Evolutionary conservation across 1,140 invertebrate genomes (phyloP).

Genomic region (Lepidurus packardi): DNA sequence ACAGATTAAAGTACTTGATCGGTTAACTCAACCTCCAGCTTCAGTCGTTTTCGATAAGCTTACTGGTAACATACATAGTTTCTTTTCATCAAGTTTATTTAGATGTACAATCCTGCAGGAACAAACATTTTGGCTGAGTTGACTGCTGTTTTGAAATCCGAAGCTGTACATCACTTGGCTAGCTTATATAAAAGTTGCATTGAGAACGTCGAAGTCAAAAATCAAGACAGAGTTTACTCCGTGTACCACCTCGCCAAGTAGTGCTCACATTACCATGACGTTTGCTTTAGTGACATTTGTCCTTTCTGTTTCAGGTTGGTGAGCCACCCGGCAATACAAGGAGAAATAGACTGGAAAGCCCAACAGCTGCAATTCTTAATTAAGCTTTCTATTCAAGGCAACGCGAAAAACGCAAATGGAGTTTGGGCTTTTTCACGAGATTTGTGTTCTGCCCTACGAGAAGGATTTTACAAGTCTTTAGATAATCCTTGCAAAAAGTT

Average conservation of each 20-base stretch:
- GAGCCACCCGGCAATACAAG: slow-evolving; percentile 53
- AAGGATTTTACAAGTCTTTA: slow-evolving; percentile 34
- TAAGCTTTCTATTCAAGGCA: slow-evolving; percentile 57
- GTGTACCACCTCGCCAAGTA: slow-evolving; percentile 56
- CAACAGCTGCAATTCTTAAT: slow-evolving; percentile 59
- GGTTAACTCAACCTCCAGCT: not conserved
- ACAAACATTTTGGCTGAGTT: slow-evolving; percentile 56
- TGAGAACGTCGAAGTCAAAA: slow-evolving; percentile 48
- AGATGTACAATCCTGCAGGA: slow-evolving; percentile 9
- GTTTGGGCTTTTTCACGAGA: slow-evolving; percentile 54
- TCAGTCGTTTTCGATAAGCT: not conserved
- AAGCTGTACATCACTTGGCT: slow-evolving; percentile 56
- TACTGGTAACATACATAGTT: not conserved
- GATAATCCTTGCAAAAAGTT: slow-evolving; percentile 36
- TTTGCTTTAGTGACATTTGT: slow-evolving; percentile 4
- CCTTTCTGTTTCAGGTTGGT: slow-evolving; percentile 49
- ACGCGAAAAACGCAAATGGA: slow-evolving; percentile 48
- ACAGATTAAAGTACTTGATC: not conserved
- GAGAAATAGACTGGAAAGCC: slow-evolving; percentile 58
- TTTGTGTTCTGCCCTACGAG: slow-evolving; percentile 36
- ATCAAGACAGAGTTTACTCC: slow-evolving; percentile 59
- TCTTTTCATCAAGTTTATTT: not conserved
- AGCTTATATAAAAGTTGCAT: slow-evolving; percentile 55
- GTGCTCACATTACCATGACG: not conserved
- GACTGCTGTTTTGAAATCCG: slow-evolving; percentile 52